Conservation (phyloP, 2,113 vertebrate genomes). For the Sialia sialis region DNA sequence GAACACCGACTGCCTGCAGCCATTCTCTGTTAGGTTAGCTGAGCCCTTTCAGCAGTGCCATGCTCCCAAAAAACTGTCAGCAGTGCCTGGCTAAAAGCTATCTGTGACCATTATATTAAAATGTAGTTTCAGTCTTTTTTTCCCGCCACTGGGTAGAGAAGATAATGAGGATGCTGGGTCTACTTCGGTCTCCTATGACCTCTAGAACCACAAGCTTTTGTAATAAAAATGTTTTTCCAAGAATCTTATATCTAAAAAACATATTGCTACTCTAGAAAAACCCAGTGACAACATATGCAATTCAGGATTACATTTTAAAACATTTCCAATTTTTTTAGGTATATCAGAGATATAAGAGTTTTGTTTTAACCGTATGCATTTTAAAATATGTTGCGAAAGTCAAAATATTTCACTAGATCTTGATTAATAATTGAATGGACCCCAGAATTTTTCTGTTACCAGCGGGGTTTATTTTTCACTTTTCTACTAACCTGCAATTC, state of each 20-base stretch:
- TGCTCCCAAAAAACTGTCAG: background rate
- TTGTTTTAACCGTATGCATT: background rate
- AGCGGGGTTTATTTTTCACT: background rate
- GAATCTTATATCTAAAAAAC: background rate
- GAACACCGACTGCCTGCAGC: background rate
- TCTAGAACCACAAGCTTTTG: background rate
- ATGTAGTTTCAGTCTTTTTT: background rate
- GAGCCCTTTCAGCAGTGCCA: background rate
- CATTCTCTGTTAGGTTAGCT: background rate
- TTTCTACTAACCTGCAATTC: background rate
- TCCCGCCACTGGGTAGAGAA: background rate
- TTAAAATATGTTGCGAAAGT: background rate
- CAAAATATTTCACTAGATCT: background rate
- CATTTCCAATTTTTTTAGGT: background rate
- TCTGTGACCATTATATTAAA: background rate
- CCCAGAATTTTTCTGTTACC: background rate
- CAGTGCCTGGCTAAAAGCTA: background rate
- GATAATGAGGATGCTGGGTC: background rate
- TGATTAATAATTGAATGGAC: background rate
- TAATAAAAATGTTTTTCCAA: background rate
- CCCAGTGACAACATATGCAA: background rate
- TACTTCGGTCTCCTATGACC: background rate
- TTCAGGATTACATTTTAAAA: background rate
- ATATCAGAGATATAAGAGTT: background rate
- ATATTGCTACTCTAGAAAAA: background rate